Evolutionary conservation across 2,888 invertebrate genomes (phyloP).

Genomic region (Auanema sp.): DNA sequence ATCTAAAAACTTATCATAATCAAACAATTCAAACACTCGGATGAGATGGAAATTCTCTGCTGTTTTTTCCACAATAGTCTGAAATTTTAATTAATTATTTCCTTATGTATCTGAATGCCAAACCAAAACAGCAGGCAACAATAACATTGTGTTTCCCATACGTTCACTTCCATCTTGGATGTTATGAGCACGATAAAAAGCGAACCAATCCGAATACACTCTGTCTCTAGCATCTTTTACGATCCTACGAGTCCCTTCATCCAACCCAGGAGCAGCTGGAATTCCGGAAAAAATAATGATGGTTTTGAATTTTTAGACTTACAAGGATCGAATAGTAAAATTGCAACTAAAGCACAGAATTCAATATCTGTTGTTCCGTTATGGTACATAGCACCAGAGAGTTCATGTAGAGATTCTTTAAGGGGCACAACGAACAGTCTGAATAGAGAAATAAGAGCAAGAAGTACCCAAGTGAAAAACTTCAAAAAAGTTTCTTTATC

Average conservation of each 20-base stretch:
- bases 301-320: slow-evolving; percentile 1
- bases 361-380: slow-evolving; percentile 50
- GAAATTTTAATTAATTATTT: slow-evolving; percentile 11
- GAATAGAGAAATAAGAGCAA: too few species aligned
- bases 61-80: slow-evolving; percentile 36
- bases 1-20: slow-evolving; percentile 54
- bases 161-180: slow-evolving; percentile 39
- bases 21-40: slow-evolving; percentile 52
- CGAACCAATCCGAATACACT: slow-evolving; percentile 50
- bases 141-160: slow-evolving; percentile 54
- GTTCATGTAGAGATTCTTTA: slow-evolving; percentile 35
- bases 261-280: slow-evolving; percentile 28
- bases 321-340: slow-evolving; percentile 54
- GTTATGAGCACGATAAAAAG: slow-evolving; percentile 42
- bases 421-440: slow-evolving; percentile 41
- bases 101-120: too few species aligned
- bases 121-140: slow-evolving; percentile 42
- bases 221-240: slow-evolving; percentile 33
- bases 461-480: slow-evolving; percentile 2
- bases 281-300: not conserved
- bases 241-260: slow-evolving; percentile 23
- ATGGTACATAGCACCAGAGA: slow-evolving; percentile 43
- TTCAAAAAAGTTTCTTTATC: slow-evolving; percentile 35
- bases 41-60: slow-evolving; percentile 51
- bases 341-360: slow-evolving; percentile 47